Evolutionary conservation across 2,888 invertebrate species (phyloP), one percentile per base, ranked within the genome.

Genomic region (Cosmia pyralina): DNA sequence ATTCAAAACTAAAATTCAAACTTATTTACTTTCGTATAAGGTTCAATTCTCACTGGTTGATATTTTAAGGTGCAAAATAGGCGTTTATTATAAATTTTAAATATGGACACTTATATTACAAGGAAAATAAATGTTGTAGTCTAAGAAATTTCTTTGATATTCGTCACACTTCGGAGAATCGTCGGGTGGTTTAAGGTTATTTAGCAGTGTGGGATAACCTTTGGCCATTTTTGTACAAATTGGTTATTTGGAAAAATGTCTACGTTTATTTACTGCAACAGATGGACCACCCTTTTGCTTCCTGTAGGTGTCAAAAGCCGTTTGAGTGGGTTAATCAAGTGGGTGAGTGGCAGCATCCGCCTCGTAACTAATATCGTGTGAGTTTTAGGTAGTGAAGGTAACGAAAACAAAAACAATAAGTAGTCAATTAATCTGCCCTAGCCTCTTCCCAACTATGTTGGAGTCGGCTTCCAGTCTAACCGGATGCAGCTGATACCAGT

Each of bases 131-230:
- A 58, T 63, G 38, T 63, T 57, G 17, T 52, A 52, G 63, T 50
- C 65, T 13, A 52, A 62, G 60, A 46, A 74, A 65, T 66, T 70
- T 76, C 53, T 63, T 59, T 44, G 44, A 55, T n/a, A 74, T 80
- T 86, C 85, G 78, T 85, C 87, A 87, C 65, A 38, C n/a, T 85
- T 87, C 87, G 62, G 0, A 69, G 85, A 85, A 85, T 22, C 5
- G 0, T 60, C 65, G 69, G 75, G 75, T 80, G 77, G 77, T 69
- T 83, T 34, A 34, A 38, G 44, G n/a, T 81, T 63, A 72, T 74
- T 55, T 70, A 73, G 62, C 57, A 28, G 22, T 66, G 38, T 69
- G 55, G 46, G 76, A 77, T 81, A 34, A 53, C 34, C 7, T 28
- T 53, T 66, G 17, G 48, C 17, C 8, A 19, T 79, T 53, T 79